Evolutionary conservation across 2,797 vertebrate species (phyloP).

Genomic region (Eremophila alpestris): DNA sequence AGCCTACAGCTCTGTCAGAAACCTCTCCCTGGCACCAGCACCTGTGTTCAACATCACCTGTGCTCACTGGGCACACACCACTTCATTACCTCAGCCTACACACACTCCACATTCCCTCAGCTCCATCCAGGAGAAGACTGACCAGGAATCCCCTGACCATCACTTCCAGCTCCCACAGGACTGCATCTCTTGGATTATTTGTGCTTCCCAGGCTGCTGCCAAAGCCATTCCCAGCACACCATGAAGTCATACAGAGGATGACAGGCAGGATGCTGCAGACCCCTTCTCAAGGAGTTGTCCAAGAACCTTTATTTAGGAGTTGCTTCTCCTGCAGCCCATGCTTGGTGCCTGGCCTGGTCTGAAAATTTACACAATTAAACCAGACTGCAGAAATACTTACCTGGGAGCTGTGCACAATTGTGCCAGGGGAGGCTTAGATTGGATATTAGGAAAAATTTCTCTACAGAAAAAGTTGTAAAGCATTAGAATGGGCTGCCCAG

Average conservation of each 20-base stretch:
- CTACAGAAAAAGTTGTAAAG: neutral
- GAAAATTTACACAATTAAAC: neutral
- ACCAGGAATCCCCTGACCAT: neutral
- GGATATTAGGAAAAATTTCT: neutral
- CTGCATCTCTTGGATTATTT: neutral
- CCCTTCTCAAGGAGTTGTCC: neutral
- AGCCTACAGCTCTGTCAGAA: neutral
- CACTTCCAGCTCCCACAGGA: neutral
- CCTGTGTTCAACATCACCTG: neutral
- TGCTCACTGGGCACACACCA: rapidly evolving
- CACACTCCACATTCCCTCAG: neutral
- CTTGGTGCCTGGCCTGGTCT: neutral
- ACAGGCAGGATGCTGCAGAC: neutral
- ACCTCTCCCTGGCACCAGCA: neutral
- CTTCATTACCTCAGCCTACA: neutral
- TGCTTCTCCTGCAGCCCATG: neutral
- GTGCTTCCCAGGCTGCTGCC: neutral
- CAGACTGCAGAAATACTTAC: neutral
- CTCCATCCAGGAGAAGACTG: neutral
- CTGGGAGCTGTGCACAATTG: neutral
- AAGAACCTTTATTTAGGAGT: neutral
- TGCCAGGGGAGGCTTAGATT: neutral
- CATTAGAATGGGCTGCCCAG: neutral
- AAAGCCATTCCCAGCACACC: neutral
- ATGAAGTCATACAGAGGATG: rapidly evolving